Percentiles rank a stretch among this genome's conserved stretches.
Evolutionary conservation across 2,113 vertebrate species (phyloP).

Genomic region (Dasyurus viverrinus): DNA sequence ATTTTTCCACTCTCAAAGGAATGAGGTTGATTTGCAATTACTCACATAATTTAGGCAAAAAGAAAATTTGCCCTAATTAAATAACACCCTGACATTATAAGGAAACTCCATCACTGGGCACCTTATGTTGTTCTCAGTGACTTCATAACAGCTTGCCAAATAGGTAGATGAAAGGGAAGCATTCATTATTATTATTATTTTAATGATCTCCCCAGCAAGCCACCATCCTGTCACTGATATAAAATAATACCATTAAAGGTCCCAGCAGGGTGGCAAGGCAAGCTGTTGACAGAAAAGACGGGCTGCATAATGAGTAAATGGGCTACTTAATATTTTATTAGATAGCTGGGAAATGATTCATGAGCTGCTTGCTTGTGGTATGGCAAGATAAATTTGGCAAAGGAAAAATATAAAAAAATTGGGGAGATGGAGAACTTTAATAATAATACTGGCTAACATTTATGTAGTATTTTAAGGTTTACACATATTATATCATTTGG

Average conservation of each 20-base stretch:
- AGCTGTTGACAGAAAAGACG: not conserved
- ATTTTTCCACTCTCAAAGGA: not conserved
- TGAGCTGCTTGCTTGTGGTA: not conserved
- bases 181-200: not conserved
- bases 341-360: not conserved
- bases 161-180: not conserved
- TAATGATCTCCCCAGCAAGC: constrained; percentile 9
- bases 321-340: constrained; percentile 15
- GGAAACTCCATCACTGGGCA: not conserved
- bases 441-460: not conserved
- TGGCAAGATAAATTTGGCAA: not conserved
- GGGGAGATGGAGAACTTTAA: not conserved
- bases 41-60: not conserved
- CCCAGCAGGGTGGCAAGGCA: not conserved
- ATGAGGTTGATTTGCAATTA: not conserved
- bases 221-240: constrained; percentile 7
- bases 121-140: not conserved
- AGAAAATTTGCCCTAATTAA: not conserved
- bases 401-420: constrained; percentile 6
- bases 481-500: not conserved
- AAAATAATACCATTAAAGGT: constrained; percentile 2
- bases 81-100: not conserved
- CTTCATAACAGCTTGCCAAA: constrained; percentile 22
- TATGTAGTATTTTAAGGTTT: not conserved
- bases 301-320: not conserved